Conservation (phyloP, 2,113 vertebrate species). For the Centropristis striata region DNA sequence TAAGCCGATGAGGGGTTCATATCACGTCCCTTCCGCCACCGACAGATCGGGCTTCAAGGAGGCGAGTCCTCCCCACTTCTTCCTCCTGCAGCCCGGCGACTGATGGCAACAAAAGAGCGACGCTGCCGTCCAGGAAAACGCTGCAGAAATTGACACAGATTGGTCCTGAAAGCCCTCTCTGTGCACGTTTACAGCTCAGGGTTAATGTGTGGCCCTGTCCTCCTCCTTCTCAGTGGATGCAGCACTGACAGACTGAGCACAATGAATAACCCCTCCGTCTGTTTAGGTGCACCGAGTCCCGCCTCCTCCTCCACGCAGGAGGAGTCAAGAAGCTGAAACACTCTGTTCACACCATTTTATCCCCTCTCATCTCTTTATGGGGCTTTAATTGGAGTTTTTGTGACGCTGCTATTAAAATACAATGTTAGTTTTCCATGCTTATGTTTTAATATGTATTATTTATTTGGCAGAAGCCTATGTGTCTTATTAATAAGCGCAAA, state of each 20-base stretch:
- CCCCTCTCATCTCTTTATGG: constrained; percentile 48
- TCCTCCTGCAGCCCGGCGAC: constrained; percentile 46
- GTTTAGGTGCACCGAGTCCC: constrained; percentile 82
- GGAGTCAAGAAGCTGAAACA: constrained; percentile 73
- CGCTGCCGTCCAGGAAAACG: not conserved
- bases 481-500: not conserved
- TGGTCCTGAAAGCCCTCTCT: not conserved
- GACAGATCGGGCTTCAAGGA: constrained; percentile 40
- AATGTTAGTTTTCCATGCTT: not conserved
- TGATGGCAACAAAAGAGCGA: constrained; percentile 37
- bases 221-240: constrained; percentile 38
- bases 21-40: constrained; percentile 69
- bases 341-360: constrained; percentile 64
- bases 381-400: constrained; percentile 48
- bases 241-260: constrained; percentile 78
- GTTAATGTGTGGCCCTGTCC: constrained; percentile 18
- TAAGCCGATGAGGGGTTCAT: constrained; percentile 64
- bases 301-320: constrained; percentile 77
- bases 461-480: not conserved
- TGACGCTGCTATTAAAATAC: constrained; percentile 20
- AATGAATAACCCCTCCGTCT: constrained; percentile 80
- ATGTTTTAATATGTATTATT: not conserved
- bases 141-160: constrained; percentile 14
- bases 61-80: constrained; percentile 31
- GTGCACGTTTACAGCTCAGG: constrained; percentile 2